Base-by-base conservation (phyloP, 2,113 vertebrate species). In the Elachura formosa region DNA sequence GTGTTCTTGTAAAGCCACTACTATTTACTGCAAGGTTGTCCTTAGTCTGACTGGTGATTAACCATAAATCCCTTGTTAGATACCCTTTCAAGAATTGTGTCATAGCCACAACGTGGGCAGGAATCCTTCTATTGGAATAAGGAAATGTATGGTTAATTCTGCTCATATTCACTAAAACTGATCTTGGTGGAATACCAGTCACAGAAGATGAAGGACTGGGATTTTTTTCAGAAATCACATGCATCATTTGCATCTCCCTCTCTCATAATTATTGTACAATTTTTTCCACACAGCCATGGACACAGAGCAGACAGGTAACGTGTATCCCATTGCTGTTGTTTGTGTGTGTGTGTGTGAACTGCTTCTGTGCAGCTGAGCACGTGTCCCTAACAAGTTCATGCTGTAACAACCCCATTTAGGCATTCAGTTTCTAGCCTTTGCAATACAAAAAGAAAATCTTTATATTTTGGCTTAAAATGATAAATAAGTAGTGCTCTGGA, bases 261-360 rank as follows among this genome's bases (percentile, higher is more conserved):
- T 96, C 96, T 98, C 80, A 98, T 82, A 96, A 74, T 87, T 88
- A n/a, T 69, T 98, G 77, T 98, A 62, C 97, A 73, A 96, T 99
- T 96, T 98, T 97, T 98, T 97, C 96, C 97, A 96, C 97, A 97
- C 99, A 99, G 99, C 98, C 99, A 99, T 63, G 99, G 99, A 96
- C 99, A 99, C 99, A 98, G 99, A 98, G 98, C 99, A 91, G 99
- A 99, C 99, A 99, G 99, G 99, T 99, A 99, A 99, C 12, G 72
- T 90, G 56, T 82, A 64, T 87, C 3, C 12, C 58, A 5, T 84
- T 77, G 91, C 80, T 92, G 68, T 38, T 91, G 80, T 93, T 52
- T 93, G 76, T 83, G 84, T 90, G 51, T 74, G 68, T 90, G 71
- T 90, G 67, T 93, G 14, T 63, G 62, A 73, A 14, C 54, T 78